Conservation (phyloP, 2,113 vertebrate species). For the Saguinus midas region DNA sequence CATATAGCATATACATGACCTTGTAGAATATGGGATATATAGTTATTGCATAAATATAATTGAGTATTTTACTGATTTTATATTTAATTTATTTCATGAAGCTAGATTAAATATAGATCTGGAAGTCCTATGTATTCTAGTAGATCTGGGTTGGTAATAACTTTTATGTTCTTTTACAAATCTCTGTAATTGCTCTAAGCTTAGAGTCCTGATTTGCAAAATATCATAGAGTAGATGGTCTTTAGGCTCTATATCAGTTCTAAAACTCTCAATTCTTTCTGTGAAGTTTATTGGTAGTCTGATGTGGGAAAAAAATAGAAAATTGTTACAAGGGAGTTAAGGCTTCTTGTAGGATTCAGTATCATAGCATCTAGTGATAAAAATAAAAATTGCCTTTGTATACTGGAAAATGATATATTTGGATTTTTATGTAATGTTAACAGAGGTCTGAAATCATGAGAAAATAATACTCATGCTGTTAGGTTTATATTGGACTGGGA, state of each 20-base stretch:
- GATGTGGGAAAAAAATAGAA: background rate
- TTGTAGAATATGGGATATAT: background rate
- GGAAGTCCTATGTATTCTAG: background rate
- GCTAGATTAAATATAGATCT: background rate
- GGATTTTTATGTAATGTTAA: slow-evolving; percentile 28
- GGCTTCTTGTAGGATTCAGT: background rate
- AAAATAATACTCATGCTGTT: slow-evolving; percentile 19
- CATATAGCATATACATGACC: background rate
- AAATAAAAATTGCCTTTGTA: slow-evolving; percentile 30
- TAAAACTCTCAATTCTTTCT: background rate
- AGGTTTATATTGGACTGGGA: background rate
- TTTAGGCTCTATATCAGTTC: background rate
- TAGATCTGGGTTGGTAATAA: background rate
- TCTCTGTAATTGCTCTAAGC: background rate
- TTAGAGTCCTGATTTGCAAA: background rate
- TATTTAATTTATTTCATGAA: slow-evolving; percentile 22
- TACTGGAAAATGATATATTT: background rate
- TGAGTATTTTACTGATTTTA: background rate
- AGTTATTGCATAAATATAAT: slow-evolving; percentile 1
- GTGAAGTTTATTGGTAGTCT: background rate
- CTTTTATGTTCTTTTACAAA: slow-evolving; percentile 7
- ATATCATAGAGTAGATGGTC: background rate
- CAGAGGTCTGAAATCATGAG: background rate
- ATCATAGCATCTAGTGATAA: slow-evolving; percentile 9
- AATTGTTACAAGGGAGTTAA: background rate